Percentiles rank a stretch among this genome's conserved stretches.
phyloP scores from a whole-genome alignment of 2,113 vertebrate species.

The Bombycilla garrulus region DNA sequence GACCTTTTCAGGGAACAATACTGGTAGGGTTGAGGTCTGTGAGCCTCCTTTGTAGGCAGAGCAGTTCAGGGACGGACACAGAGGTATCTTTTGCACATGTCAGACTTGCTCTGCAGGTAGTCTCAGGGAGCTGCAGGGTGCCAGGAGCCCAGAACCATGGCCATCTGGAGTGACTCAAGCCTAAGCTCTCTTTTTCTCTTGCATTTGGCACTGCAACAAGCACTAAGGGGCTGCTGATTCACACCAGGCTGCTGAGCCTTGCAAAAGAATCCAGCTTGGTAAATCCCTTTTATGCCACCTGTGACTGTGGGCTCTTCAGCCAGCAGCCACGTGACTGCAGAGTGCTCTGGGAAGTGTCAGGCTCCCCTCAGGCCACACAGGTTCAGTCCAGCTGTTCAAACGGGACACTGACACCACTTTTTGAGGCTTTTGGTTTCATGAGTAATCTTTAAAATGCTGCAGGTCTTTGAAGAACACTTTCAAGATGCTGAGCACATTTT shows the following conservation, averaged over 20 bases:
- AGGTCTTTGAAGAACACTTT: not conserved
- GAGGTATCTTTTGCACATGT: not conserved
- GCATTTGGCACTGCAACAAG: not conserved
- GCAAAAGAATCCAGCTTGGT: not conserved
- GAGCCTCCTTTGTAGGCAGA: not conserved
- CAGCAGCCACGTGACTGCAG: not conserved
- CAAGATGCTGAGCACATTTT: not conserved
- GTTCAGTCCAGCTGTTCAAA: not conserved
- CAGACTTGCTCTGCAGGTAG: not conserved
- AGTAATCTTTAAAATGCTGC: not conserved
- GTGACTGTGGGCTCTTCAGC: not conserved
- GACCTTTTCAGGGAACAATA: not conserved
- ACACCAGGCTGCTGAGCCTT: not conserved
- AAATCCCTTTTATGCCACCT: not conserved
- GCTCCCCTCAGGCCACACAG: not conserved
- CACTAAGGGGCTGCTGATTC: not conserved
- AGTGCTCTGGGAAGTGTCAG: not conserved
- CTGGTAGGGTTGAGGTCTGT: not conserved
- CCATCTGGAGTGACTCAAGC: not conserved
- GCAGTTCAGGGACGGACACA: not conserved
- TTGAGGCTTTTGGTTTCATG: not conserved
- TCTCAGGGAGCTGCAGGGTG: not conserved
- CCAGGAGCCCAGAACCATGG: not conserved
- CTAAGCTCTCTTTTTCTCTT: not conserved
- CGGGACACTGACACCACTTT: not conserved